Evolutionary conservation across 2,113 vertebrate species (phyloP).

Genomic region (Hirundichthys speculiger): DNA sequence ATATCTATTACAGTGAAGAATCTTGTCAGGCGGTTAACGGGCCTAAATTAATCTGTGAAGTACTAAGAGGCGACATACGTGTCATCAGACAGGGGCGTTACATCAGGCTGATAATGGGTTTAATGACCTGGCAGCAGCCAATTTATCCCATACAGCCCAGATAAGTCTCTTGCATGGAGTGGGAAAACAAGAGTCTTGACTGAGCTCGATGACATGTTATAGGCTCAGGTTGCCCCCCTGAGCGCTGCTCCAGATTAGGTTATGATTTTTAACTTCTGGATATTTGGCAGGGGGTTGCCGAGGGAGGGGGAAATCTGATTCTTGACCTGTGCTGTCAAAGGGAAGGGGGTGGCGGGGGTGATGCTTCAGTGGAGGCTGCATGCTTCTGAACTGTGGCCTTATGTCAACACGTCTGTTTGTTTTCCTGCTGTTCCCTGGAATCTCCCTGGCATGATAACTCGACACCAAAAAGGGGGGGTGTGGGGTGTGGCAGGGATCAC

Average conservation of each 20-base stretch:
- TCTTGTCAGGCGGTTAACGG: conserved; percentile 53
- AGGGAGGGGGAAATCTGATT: conserved; percentile 55
- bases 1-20: conserved; percentile 66
- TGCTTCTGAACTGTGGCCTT: conserved; percentile 75
- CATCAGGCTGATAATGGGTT: conserved; percentile 67
- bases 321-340: conserved; percentile 52
- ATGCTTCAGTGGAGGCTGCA: conserved; percentile 68
- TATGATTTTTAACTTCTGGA: conserved; percentile 66
- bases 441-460: conserved; percentile 57
- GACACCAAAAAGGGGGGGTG: conserved; percentile 30
- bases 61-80: conserved; percentile 65
- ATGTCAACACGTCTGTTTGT: conserved; percentile 77
- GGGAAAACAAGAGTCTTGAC: conserved; percentile 53
- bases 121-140: conserved; percentile 69
- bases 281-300: conserved; percentile 36
- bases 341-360: conserved; percentile 23
- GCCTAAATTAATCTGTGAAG: conserved; percentile 72
- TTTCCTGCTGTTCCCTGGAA: conserved; percentile 65
- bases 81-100: conserved; percentile 68
- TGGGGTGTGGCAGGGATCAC: not conserved
- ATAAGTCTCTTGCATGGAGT: conserved; percentile 38
- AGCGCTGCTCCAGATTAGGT: conserved; percentile 50
- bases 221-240: conserved; percentile 34
- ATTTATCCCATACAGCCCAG: conserved; percentile 44
- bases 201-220: conserved; percentile 21